Evolutionary conservation across 2,797 vertebrate genomes (phyloP), one percentile per base, ranked within the genome.

Genomic region (Falco biarmicus): DNA sequence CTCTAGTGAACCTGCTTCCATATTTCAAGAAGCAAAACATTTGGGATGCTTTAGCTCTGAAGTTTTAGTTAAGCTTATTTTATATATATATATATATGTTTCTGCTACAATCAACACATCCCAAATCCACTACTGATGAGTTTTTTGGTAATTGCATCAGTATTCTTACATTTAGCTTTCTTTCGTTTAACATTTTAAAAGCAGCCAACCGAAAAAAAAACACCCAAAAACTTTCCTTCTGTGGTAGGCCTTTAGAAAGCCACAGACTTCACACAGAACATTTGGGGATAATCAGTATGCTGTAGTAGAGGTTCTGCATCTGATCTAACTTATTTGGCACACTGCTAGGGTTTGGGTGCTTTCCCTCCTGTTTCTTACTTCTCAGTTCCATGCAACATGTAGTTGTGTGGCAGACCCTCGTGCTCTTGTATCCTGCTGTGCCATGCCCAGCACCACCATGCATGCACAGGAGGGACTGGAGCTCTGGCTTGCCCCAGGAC

Each of bases 311-410:
- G 24, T 31, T 75, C 34, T 76, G 37, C 20, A 76, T 32, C 37
- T 15, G 7, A 37, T 48, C 29, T 0, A 82, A 29, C 6, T 63
- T 80, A 51, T 34, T 80, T 43, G 53, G 1, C 5, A 31, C 19
- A 25, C 6, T 73, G 15, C 37, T 37, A 37, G 37, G 37, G 37
- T 37, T 37, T 37, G 37, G 37, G 37, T 11, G 37, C 37, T 37
- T 37, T 66, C 68, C 41, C 15, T 41, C 26, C 18, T 43, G 15
- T 29, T 83, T 54, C 56, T 60, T n/a, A 56, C 21, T 43, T 47
- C 15, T 51, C 0, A 0, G 6, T 59, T 50, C 39, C 16, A 26
- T 15, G n/a, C 5, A 15, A 39, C 0, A 0, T 41, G 13, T 25
- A 90, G 12, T 28, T 45, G 26, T 17, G 14, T 0, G 6, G 51